Evolutionary conservation across 2,888 invertebrate genomes (phyloP), one percentile per base, ranked within the genome.

Genomic region (Drosophila meridiana): DNA sequence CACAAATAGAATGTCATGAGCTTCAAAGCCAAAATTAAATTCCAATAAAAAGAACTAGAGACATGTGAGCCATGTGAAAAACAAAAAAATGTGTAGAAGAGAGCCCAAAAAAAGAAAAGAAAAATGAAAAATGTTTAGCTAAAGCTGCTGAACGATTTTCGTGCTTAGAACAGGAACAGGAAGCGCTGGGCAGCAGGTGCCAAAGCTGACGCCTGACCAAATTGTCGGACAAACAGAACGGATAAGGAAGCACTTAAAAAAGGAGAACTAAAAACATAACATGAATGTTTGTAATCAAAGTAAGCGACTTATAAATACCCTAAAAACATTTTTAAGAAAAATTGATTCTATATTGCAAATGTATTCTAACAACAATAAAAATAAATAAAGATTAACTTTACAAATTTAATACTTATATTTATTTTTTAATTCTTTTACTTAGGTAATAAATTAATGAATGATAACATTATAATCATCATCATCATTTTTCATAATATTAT

Each of bases 161-260:
- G 45, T 56, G 87, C 59, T 84, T 70, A 82, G 73, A 50, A 47
- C 47, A 65, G 84, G 79, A 88, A 80, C 76, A 50, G 58, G 58
- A 58, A 58, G 65, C 72, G 84, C 58, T 64, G 72, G 76, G 63
- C 87, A 89, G 82, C 85, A 85, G 85, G 85, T 85, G 85, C 82
- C 80, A 89, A 72, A 89, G 60, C 85, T 77, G 87, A 89, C 89
- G 85, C 89, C 82, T 73, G 73, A 57, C 71, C 77, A 84, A 87
- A 87, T 89, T 82, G 87, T 87, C 80, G 80, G 74, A 52, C 82
- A 87, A 87, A 73, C 70, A 75, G 56, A 81, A 69, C 36, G 67
- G 67, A 63, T 57, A 69, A 71, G 73, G 64, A 63, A 74, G 57
- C 30, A 50, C 55, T 34, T 48, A 34, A 69, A 77, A 76, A 68